These are phyloP conservation scores for Oriolus oriolus DNA, from an alignment of 2,113 vertebrate species.

Conservation along the genomic window DNA sequence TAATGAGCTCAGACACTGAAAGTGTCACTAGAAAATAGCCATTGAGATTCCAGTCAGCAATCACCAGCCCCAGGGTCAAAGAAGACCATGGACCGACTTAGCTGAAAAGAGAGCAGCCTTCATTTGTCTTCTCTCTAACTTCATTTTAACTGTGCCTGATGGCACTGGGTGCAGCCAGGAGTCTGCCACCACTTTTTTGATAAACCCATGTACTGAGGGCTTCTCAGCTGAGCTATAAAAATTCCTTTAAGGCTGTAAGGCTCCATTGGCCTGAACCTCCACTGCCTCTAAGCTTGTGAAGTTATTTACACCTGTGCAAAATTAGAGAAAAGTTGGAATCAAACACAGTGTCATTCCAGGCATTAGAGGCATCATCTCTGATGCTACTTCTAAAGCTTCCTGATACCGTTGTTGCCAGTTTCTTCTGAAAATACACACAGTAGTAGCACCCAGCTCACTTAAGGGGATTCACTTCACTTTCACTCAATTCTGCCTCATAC, in stretches of 20 bases:
- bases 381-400: background rate
- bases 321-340: background rate
- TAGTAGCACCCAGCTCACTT: background rate
- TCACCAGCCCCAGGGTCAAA: constrained; percentile 42
- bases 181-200: background rate
- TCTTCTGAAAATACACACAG: background rate
- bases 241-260: background rate
- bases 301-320: background rate
- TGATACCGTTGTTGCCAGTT: background rate
- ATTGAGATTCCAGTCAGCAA: constrained; percentile 39
- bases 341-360: background rate
- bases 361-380: background rate
- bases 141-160: constrained; percentile 1
- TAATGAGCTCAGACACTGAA: constrained; percentile 62
- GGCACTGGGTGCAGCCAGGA: background rate
- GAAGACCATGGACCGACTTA: background rate
- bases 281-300: background rate
- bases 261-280: background rate
- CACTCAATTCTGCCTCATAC: background rate
- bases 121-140: constrained; percentile 42
- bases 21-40: constrained; percentile 58
- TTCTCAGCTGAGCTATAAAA: background rate
- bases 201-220: background rate
- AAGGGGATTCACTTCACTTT: background rate
- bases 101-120: background rate